Evolutionary conservation across 2,888 invertebrate species (phyloP), one percentile per base, ranked within the genome.

Genomic region (Noctua fimbriata): DNA sequence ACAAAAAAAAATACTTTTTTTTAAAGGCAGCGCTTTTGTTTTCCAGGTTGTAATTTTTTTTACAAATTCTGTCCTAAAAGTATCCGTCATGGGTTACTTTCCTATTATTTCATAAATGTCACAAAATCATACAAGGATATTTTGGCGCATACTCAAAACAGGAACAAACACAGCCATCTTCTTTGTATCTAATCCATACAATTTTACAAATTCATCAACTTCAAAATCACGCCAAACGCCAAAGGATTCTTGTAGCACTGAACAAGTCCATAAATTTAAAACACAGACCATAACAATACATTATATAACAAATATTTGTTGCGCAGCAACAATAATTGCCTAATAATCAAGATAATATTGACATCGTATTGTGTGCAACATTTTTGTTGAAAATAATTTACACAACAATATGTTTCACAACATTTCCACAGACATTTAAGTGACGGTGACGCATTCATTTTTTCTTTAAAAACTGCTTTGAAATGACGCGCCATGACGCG

Each of bases 401-500:
- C 76, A 69, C 79, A 81, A 84, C 24, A 14, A 28, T 21, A 52
- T 7, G 69, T 85, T 85, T 76, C 76, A 85, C 47, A 85, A 76
- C 32, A 73, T 81, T 87, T 81, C 60, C 76, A 74, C 80, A 81
- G 72, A 80, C 32, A 52, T 41, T 65, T 76, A 60, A 49, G 16
- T 47, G 41, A 60, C 44, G 41, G 24, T 73, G 78, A 74, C 73
- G 63, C 67, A 58, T 74, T 6, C 16, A 36, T n/a, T 78, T 63
- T 72, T 67, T 44, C n/a, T 3, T 49, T 18, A 21, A 10, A 28
- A 44, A 77, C 5, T 60, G 32, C 73, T 80, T 76, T 72, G 66
- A 81, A 85, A 76, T 41, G 71, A 81, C 49, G 77, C 85, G 81
- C 76, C 85, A 69, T 41, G 65, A 81, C 55, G 77, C 81, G 77